phyloP scores from a whole-genome alignment of 2,888 invertebrate genomes.

The Suillia variegata region DNA sequence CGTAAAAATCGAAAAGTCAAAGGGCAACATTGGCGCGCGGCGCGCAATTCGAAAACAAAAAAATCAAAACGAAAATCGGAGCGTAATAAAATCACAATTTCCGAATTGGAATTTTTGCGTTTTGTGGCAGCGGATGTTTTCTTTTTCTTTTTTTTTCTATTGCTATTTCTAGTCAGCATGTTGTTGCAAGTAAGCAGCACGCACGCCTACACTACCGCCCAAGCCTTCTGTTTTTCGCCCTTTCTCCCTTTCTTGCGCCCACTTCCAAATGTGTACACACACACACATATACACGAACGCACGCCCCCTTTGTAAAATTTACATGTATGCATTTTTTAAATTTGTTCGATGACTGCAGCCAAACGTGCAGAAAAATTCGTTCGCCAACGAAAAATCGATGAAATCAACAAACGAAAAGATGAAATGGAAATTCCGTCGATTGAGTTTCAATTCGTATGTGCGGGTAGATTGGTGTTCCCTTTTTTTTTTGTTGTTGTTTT shows the following conservation, averaged over 20 bases:
- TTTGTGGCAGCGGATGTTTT: background rate
- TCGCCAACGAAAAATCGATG: background rate
- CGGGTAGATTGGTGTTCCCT: too few relatives aligned
- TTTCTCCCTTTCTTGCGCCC: too few relatives aligned
- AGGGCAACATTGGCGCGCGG: background rate
- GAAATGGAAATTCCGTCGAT: constrained; percentile 1
- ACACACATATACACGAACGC: background rate
- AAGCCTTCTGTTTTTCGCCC: too few relatives aligned
- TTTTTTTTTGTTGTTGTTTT: too few relatives aligned
- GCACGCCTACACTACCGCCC: background rate
- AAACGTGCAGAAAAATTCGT: background rate
- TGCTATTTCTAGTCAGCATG: background rate
- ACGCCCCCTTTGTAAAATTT: background rate
- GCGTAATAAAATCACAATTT: constrained; percentile 1
- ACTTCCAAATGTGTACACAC: too few relatives aligned
- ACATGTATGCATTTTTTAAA: background rate
- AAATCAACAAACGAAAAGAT: background rate
- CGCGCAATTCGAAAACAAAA: too few relatives aligned
- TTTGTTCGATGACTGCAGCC: background rate
- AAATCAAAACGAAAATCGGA: background rate
- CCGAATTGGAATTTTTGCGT: background rate
- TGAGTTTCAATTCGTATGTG: constrained; percentile 7
- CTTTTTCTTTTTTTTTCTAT: background rate
- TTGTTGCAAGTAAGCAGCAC: background rate
- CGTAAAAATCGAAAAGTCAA: constrained; percentile 2